Evolutionary conservation across 2,888 invertebrate species (phyloP), one percentile per base, ranked within the genome.

Genomic region (Ypsolopha sequella): DNA sequence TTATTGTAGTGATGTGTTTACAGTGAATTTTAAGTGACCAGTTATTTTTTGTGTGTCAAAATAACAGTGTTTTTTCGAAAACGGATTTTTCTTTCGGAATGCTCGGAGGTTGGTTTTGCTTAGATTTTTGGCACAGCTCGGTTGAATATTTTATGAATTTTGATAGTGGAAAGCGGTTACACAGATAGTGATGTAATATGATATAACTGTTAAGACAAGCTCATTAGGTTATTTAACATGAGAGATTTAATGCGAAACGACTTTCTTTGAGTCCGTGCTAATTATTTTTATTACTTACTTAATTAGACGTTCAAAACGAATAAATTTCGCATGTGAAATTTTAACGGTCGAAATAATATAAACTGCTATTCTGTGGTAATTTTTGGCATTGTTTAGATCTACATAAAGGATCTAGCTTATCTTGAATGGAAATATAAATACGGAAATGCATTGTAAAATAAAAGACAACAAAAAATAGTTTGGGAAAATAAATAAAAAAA

Each of bases 111-210:
- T 51, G 54, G 50, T 48, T 48, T 55, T 53, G 11, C 35, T 45
- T 44, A 39, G 48, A 36, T 41, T 52, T 49, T 50, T n/a, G 49
- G 53, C 53, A 52, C 56, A 53, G 52, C 51, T 53, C 52, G 51
- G n/a, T 51, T 39, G 33, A 2, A 9, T 45, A 7, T 14, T 33
- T 48, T 33, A 39, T 39, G 24, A 39, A 14, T 39, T 39, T 36
- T 48, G 13, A 13, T 36, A 9, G 36, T 13, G 10, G 11, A 45
- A 24, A 14, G 33, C 13, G 8, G 48, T 24, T 24, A 24, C 38
- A 9, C 10, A 6, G 34, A 10, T 51, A 57, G 59, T 70, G 67
- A 67, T 64, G 65, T 63, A 65, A 68, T 59, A 55, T 51, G 36
- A 39, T 54, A 55, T 54, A 55, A 56, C 51, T 50, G 52, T 24